Base-by-base conservation (phyloP, 2,888 invertebrate genomes). In the Drosophila ustulata region DNA sequence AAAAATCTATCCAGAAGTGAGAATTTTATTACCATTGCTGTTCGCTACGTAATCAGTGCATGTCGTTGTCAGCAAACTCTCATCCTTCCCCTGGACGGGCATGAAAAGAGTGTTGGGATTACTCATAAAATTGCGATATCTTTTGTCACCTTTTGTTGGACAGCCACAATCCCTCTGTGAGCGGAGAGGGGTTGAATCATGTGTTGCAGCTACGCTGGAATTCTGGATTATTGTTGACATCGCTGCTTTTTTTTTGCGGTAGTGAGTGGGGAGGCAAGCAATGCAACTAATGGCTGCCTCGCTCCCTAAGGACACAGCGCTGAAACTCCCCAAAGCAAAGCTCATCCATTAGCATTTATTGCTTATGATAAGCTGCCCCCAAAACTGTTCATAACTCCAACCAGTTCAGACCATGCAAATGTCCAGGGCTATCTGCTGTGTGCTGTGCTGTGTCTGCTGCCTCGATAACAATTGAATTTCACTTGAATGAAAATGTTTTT, bases 91-190 rank as follows among this genome's bases (percentile, higher is more conserved):
- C 59, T 37, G 32, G 30, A 56, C 32, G 41, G 59, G 75, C 67
- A 67, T 69, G 69, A 72, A 72, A 78, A 76, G 68, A 79, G 78
- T 83, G 83, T 85, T 78, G 64, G 83, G 84, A 82, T 78, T 80
- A 86, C 82, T 83, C 84, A 89, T 89, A 90, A 90, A 88, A 84
- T 89, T 89, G 85, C 82, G 82, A 89, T 89, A 86, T 90, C 87
- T 90, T 89, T 90, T 90, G 90, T 90, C 90, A 90, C 89, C 90
- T 90, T 90, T 85, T 81, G 79, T 78, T 66, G 77, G 66, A 64
- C 64, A 58, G 59, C 56, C 64, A 49, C 73, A 58, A 37, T 6
- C 26, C 3, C 51, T 7, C 43, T 26, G 34, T 52, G 58, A 39
- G 39, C 43, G 18, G 34, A 51, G 58, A 39, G 39, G 37, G 39